Conservation (phyloP, 1,140 invertebrate species). For the Brachionus calyciflorus region DNA sequence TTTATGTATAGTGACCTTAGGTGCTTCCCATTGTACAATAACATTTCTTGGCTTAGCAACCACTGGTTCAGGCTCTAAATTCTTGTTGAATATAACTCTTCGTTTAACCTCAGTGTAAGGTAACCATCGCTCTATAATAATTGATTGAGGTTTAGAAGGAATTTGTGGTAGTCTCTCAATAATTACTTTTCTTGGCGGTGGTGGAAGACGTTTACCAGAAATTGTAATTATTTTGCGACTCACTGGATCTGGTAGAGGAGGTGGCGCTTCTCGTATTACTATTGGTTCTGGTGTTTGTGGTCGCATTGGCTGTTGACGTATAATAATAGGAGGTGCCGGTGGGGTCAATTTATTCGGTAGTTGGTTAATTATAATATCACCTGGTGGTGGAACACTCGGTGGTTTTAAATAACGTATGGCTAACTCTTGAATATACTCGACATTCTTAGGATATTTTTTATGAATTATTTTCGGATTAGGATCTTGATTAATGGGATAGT, state of each 20-base stretch:
- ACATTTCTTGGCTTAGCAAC: slow-evolving; percentile 4
- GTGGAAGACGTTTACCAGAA: not conserved
- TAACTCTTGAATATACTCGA: slow-evolving; percentile 35
- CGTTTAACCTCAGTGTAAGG: slow-evolving; percentile 28
- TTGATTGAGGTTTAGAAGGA: slow-evolving; percentile 15
- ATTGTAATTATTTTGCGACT: slow-evolving; percentile 30
- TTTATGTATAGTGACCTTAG: slow-evolving; percentile 3
- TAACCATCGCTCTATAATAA: slow-evolving; percentile 46
- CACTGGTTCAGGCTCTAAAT: not conserved
- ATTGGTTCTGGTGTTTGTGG: not conserved
- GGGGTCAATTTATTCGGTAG: not conserved
- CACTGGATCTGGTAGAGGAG: not conserved
- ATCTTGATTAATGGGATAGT: slow-evolving; percentile 35
- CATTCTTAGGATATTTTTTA: not conserved
- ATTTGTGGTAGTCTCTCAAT: slow-evolving; percentile 27
- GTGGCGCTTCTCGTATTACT: slow-evolving; percentile 14
- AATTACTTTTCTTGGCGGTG: slow-evolving; percentile 35
- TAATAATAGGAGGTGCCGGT: slow-evolving; percentile 40
- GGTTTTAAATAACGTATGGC: slow-evolving; percentile 37
- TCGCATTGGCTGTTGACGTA: not conserved
- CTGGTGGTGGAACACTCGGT: slow-evolving; percentile 30
- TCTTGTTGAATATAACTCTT: slow-evolving; percentile 28
- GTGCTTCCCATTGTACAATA: slow-evolving; percentile 43
- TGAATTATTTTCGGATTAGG: slow-evolving; percentile 22
- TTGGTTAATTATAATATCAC: slow-evolving; percentile 40